Evolutionary conservation across 2,888 invertebrate genomes (phyloP), one percentile per base, ranked within the genome.

Genomic region (Harmothoe impar): DNA sequence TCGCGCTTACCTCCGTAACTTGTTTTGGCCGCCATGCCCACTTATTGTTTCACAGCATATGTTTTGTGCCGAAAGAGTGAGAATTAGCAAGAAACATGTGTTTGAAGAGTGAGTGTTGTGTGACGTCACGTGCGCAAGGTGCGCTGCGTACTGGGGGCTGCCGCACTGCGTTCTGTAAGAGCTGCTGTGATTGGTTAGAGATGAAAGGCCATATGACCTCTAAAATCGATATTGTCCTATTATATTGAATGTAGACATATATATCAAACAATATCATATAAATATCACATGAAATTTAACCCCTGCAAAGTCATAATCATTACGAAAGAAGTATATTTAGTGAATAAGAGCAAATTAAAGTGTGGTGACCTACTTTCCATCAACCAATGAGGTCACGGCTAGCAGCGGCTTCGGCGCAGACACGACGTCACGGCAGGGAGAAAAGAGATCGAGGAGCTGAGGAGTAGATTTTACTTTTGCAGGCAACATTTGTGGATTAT

Each of bases 111-210:
- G 35, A 33, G n/a, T 20, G 20, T 15, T n/a, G 5, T 31, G 86
- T 89, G 89, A 89, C 89, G 89, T 89, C 89, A 89, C 89, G n/a
- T 89, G 89, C 68, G 89, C 89, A 68, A 54, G 68, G 89, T 89
- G 88, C 88, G 88, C 84, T 54, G 56, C 54, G 25, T 33, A 54
- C 31, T 7, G 25, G 23, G 7, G 23, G 25, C 20, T 20, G 20
- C 52, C 56, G 31, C 52, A 12, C 20, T 43, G n/a, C 43, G 12
- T 52, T 29, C 52, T 88, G 88, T 31, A 52, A 88, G 20, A 88
- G 25, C 43, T 52, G 1, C 56, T 20, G 29, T 88, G 88, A 88
- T 88, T 88, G 88, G 88, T 1, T 29, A 54, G 17, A 1, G 43
- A 43, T 25, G 29, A 15, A 68, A 68, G 68, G 17, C 29, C 68